Conservation (phyloP, 2,888 invertebrate genomes). For the Synergus japonicus region DNA sequence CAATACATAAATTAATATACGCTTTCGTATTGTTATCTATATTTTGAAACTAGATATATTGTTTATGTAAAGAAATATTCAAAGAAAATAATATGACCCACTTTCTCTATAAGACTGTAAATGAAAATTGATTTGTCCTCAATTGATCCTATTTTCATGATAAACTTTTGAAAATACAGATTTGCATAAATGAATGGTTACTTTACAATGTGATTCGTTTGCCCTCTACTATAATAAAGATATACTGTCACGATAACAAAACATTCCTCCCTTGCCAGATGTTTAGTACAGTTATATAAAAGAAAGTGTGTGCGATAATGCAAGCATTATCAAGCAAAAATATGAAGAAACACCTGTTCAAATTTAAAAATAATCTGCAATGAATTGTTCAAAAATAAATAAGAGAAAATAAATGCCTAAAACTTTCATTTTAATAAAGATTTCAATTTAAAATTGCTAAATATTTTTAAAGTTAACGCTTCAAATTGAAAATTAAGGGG, state of each 20-base stretch:
- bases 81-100: neutral
- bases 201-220: conserved; percentile 22
- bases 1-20: too few species aligned
- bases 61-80: neutral
- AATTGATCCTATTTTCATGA: neutral
- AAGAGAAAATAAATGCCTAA: too few species aligned
- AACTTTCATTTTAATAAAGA: too few species aligned
- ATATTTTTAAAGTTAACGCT: too few species aligned
- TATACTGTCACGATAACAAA: conserved; percentile 31
- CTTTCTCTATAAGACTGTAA: neutral
- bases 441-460: too few species aligned
- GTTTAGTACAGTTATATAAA: conserved; percentile 31
- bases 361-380: conserved; percentile 8
- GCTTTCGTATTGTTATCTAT: neutral
- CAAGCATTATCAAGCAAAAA: neutral
- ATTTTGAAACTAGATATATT: neutral
- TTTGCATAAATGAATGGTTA: conserved; percentile 37
- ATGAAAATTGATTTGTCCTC: conserved; percentile 17
- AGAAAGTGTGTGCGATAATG: conserved; percentile 19
- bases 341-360: conserved; percentile 1
- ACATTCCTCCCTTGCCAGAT: conserved; percentile 35
- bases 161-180: conserved; percentile 24
- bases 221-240: conserved; percentile 24
- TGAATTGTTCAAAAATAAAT: too few species aligned
- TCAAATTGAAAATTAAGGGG: too few species aligned